Conservation (phyloP, 2,797 vertebrate genomes). For the Gouania willdenowi region DNA sequence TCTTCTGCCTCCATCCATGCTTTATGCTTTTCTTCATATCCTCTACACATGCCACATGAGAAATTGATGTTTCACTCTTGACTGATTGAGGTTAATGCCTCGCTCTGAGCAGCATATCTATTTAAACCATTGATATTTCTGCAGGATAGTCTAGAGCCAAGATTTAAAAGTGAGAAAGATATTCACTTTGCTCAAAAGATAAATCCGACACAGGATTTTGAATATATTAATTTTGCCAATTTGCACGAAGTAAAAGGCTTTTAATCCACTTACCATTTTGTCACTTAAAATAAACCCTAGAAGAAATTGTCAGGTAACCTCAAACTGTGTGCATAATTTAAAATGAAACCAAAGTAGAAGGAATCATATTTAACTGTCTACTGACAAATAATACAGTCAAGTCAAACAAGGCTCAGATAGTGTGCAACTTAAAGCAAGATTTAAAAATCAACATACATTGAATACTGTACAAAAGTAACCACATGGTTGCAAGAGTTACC, state of each 20-base stretch:
- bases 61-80: constrained; percentile 15
- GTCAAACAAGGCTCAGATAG: constrained; percentile 13
- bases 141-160: constrained; percentile 21
- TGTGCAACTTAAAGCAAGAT: too few relatives aligned
- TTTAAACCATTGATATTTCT: constrained; percentile 44
- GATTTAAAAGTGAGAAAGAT: constrained; percentile 22
- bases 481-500: too few relatives aligned
- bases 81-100: constrained; percentile 42
- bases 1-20: constrained; percentile 3
- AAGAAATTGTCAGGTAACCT: constrained; percentile 23
- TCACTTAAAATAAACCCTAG: constrained; percentile 21
- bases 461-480: too few relatives aligned
- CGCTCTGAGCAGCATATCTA: constrained; percentile 35
- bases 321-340: constrained; percentile 33
- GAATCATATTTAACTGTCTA: constrained; percentile 20
- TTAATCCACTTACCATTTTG: constrained; percentile 50
- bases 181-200: constrained; percentile 17
- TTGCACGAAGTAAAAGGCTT: constrained; percentile 43
- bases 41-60: constrained; percentile 13
- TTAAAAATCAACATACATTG: too few relatives aligned
- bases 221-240: constrained; percentile 33
- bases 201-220: constrained; percentile 24
- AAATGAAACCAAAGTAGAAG: constrained; percentile 12
- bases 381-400: constrained; percentile 15
- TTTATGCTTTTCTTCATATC: constrained; percentile 7